These are phyloP conservation scores for Selene dorsalis DNA, from an alignment of 2,797 vertebrate genomes.

Conservation along the genomic window DNA sequence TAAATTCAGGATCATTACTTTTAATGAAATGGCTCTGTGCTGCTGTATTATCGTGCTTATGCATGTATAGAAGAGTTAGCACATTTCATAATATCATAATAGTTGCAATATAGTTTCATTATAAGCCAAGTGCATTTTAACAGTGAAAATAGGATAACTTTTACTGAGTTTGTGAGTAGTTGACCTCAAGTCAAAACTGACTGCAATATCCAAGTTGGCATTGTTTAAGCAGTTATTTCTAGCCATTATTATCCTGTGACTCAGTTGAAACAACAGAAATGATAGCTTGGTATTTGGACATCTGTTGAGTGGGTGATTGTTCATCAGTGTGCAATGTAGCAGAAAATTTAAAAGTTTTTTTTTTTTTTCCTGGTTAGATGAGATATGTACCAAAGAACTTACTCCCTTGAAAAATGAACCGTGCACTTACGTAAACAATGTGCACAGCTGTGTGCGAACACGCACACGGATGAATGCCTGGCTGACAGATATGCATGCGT, in stretches of 20 bases:
- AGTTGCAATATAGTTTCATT: not conserved
- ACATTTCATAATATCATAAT: not conserved
- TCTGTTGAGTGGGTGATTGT: constrained; percentile 66
- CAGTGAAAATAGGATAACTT: not conserved
- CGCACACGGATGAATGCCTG: not conserved
- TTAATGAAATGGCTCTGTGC: not conserved
- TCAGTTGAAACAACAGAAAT: constrained; percentile 49
- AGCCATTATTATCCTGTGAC: constrained; percentile 20
- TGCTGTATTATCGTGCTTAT: not conserved
- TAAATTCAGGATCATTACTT: not conserved
- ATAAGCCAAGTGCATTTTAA: not conserved
- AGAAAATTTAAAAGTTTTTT: constrained; percentile 23
- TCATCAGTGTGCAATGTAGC: constrained; percentile 35
- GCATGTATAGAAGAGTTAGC: not conserved
- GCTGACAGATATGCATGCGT: constrained; percentile 12
- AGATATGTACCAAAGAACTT: constrained; percentile 16
- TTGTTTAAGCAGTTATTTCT: constrained; percentile 36
- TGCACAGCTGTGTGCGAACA: constrained; percentile 5
- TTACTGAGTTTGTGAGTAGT: not conserved
- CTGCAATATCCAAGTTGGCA: constrained; percentile 25
- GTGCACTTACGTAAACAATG: constrained; percentile 16
- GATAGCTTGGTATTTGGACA: constrained; percentile 56
- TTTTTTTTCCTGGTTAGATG: not conserved
- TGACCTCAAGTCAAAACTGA: not conserved
- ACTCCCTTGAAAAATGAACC: constrained; percentile 6